Base-by-base conservation (phyloP, 2,888 invertebrate genomes). In the Drosophila falleni region DNA sequence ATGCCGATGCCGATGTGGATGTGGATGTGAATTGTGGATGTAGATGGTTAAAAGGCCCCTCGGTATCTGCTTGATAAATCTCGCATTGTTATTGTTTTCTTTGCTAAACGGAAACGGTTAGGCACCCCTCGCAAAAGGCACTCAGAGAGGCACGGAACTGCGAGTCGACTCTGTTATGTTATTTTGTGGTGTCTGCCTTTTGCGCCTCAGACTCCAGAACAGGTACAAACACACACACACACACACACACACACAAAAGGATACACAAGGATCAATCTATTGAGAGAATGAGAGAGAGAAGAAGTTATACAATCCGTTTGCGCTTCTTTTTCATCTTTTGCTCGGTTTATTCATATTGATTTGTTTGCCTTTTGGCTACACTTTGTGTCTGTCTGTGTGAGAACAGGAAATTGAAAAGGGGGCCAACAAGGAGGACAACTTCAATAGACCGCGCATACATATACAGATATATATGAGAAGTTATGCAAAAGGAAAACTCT, bases 71-170 rank as follows among this genome's bases (percentile, higher is more conserved):
- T 41, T 47, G 53, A 53, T 66, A 75, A 86, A 87, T 83, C 80
- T 89, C 71, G 64, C 72, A 75, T 81, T 85, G 81, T 81, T 86
- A 84, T 87, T 89, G 87, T 89, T 90, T 79, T 86, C 78, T 70
- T 88, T 80, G 67, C 76, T 87, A 89, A 90, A 84, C 89, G 90
- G 91, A 91, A 90, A 85, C 82, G 81, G 69, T 87, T 87, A 87
- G 87, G 78, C 69, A 72, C 70, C 76, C 67, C 71, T 72, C 66
- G 67, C 65, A 65, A 65, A 47, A 68, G 73, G 64, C 66, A 74
- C 66, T 64, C 71, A 70, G 19, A 1, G 19, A 19, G 61, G 65
- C 74, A 60, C 69, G 23, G 44, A 56, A 49, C 49, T 61, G 66
- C 47, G 71, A 35, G 31, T 58, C 50, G 37, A 71, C 61, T 63